Conservation (phyloP, 1,140 invertebrate species). For the Matsumurasca onukii region DNA sequence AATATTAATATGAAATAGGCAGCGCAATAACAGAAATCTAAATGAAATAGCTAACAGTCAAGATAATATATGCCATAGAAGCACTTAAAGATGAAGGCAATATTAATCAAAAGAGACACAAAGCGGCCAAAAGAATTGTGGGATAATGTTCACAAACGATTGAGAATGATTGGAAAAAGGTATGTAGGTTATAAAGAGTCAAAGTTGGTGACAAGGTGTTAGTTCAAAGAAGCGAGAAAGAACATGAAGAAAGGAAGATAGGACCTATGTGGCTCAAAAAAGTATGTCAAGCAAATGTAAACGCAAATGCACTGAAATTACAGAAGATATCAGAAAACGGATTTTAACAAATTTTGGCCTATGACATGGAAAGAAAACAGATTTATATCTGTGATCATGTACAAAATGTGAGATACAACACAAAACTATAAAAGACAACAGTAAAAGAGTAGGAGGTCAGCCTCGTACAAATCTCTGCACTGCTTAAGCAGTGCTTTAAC, state of each 20-base stretch:
- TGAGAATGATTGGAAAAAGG: conserved; percentile 28
- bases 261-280: conserved; percentile 16
- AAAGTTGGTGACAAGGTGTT: conserved; percentile 19
- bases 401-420: conserved; percentile 4
- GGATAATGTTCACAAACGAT: conserved; percentile 24
- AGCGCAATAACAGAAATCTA: no score
- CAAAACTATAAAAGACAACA: conserved; percentile 16
- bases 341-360: conserved; percentile 21
- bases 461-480: conserved; percentile 25
- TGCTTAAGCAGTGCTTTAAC: conserved; percentile 14
- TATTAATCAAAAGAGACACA: conserved; percentile 8
- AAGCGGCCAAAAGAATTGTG: conserved; percentile 15
- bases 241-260: conserved; percentile 25
- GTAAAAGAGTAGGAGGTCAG: conserved; percentile 22
- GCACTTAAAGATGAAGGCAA: conserved; percentile 7
- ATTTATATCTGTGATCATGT: conserved; percentile 28
- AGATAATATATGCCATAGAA: background rate
- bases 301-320: conserved; percentile 22
- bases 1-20: no score
- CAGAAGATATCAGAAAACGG: background rate
- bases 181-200: conserved; percentile 30
- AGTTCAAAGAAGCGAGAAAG: conserved; percentile 20
- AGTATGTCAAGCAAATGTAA: conserved; percentile 19
- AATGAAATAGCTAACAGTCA: background rate
- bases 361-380: conserved; percentile 15